A percentile compares a stretch with the other conserved stretches of the same genome.
Evolutionary conservation across 2,888 invertebrate species (phyloP).

Genomic region (Drosophila melanosoma): DNA sequence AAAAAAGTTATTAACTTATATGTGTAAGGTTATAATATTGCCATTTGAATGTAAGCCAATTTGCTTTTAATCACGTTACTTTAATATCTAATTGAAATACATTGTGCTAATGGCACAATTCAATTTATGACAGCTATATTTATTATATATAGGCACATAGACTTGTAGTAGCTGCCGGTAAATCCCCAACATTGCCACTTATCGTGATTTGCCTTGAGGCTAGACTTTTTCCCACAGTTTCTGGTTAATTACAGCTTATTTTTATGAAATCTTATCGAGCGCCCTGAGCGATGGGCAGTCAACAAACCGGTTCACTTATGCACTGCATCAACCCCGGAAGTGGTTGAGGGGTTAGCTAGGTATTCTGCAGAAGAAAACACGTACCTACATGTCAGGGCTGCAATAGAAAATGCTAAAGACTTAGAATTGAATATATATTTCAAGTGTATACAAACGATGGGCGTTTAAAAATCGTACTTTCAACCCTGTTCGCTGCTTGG

Average conservation of each 20-base stretch:
- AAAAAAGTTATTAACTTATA: not conserved
- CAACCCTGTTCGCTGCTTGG: conserved; percentile 6
- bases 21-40: not conserved
- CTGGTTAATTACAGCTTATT: conserved; percentile 55
- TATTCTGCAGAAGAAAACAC: conserved; percentile 16
- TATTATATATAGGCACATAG: not conserved
- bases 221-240: conserved; percentile 58
- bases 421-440: conserved; percentile 14
- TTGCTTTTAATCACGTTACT: conserved; percentile 2
- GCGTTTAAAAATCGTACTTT: conserved; percentile 5
- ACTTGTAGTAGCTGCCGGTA: conserved; percentile 20
- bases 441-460: conserved; percentile 3
- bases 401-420: conserved; percentile 13
- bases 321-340: conserved; percentile 37
- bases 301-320: conserved; percentile 35
- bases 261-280: conserved; percentile 35
- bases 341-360: conserved; percentile 21
- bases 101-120: not conserved
- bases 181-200: conserved; percentile 61
- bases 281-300: conserved; percentile 15
- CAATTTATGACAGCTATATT: not conserved
- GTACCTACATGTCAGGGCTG: conserved; percentile 16
- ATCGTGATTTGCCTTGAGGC: conserved; percentile 71
- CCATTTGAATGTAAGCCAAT: conserved; percentile 8
- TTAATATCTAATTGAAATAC: conserved; percentile 1